Evolutionary conservation across 2,797 vertebrate genomes (phyloP), one percentile per base, ranked within the genome.

Genomic region (Spondyliosoma cantharus): DNA sequence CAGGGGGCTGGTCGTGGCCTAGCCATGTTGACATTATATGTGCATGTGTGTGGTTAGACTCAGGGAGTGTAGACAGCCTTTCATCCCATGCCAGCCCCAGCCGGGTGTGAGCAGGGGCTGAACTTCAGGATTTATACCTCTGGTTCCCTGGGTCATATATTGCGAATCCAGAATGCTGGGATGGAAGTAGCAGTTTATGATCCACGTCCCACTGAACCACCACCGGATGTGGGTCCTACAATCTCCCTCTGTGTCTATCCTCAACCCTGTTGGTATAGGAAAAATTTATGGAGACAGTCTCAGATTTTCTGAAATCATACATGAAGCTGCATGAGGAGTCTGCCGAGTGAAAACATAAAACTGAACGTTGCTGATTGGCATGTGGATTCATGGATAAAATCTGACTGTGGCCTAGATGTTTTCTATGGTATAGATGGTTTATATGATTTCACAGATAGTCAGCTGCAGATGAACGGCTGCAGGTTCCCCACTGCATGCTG

Each of bases 141-240:
- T 94, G 91, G 91, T 93, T 93, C 95, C 93, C 93, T 93, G 90
- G 48, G 75, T 86, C 86, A 85, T 89, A 87, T 94, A 91, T 91
- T 93, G 92, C 83, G 14, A 87, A 63, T 32, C 71, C 71, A 83
- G 76, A 76, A 87, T 93, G 93, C 94, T 87, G 91, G 94, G 94
- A 95, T 95, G 92, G 93, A 93, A 93, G 93, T 93, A 94, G 90
- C 89, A 91, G 92, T 96, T 96, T 96, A 95, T 90, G 89, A 90
- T 94, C 94, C 91, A 87, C 94, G 94, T 96, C 92, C 93, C 92
- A 69, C 83, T 77, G 81, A 92, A 82, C 81, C 70, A 48, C 93
- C 88, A 91, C 94, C 92, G 94, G 94, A 96, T 95, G 92, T 94
- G 90, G 92, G 79, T 71, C 87, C 85, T 85, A 87, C 89, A 92